A percentile compares a stretch with the other conserved stretches of the same genome.
Conservation (phyloP, 2,888 invertebrate genomes). For the Xylocampa areola region DNA sequence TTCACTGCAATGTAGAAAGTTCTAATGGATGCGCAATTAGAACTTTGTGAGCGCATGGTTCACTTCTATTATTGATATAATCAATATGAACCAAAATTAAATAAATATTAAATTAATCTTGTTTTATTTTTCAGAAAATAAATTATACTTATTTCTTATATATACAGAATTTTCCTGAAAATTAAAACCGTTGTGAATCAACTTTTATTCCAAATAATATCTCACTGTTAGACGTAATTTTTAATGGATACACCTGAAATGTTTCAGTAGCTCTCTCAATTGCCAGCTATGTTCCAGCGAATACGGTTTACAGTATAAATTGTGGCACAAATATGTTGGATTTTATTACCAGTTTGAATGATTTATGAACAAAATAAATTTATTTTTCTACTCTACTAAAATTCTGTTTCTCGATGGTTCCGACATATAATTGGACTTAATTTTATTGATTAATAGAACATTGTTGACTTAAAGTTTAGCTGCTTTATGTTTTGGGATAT, state of each 20-base stretch:
- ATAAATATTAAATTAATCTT: too few relatives aligned
- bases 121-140: too few relatives aligned
- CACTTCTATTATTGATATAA: too few relatives aligned
- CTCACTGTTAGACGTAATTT: conserved; percentile 28
- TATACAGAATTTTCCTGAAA: not conserved
- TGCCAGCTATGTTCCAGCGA: conserved; percentile 3
- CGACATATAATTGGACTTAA: not conserved
- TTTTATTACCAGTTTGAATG: conserved; percentile 31
- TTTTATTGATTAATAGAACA: not conserved
- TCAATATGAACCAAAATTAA: too few relatives aligned
- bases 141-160: not conserved
- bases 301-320: conserved; percentile 32
- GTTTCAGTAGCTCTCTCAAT: conserved; percentile 28
- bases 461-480: not conserved
- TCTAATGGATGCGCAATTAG: not conserved
- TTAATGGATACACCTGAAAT: conserved; percentile 46
- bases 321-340: conserved; percentile 27
- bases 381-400: conserved; percentile 22
- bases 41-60: too few relatives aligned
- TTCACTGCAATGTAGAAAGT: not conserved
- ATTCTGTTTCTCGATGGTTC: not conserved
- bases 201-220: conserved; percentile 41
- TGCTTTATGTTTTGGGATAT: not conserved
- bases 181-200: conserved; percentile 4
- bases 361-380: conserved; percentile 19